phyloP scores from a whole-genome alignment of 2,113 vertebrate genomes.

The Ictidomys tridecemlineatus region DNA sequence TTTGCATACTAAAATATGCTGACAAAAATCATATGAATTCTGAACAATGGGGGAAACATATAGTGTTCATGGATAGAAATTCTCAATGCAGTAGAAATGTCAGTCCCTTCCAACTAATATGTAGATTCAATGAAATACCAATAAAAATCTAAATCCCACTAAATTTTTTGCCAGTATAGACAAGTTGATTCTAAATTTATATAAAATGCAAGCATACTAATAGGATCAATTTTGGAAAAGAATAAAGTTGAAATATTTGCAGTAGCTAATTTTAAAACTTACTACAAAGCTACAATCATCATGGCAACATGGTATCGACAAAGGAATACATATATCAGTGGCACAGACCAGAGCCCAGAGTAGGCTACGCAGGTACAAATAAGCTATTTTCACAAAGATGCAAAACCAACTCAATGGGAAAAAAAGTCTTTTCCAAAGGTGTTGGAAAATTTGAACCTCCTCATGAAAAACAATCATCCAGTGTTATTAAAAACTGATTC shows the following conservation, averaged over 20 bases:
- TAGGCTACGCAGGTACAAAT: not conserved
- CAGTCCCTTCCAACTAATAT: not conserved
- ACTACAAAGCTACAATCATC: not conserved
- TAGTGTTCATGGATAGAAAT: not conserved
- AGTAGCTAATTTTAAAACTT: not conserved
- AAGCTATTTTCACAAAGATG: not conserved
- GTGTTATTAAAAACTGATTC: not conserved
- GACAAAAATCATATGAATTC: not conserved
- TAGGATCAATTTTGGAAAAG: not conserved
- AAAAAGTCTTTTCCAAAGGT: not conserved
- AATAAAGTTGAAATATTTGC: not conserved
- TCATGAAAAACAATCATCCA: not conserved
- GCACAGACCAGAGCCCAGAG: not conserved
- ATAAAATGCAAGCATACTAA: not conserved
- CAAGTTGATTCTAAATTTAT: not conserved
- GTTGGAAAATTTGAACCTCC: not conserved
- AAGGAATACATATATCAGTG: not conserved
- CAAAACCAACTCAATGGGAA: not conserved
- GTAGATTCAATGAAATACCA: not conserved
- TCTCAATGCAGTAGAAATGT: not conserved
- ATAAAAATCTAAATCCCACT: not conserved
- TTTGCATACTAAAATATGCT: not conserved
- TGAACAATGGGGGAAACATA: not conserved
- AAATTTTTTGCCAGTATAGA: not conserved
- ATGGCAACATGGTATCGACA: not conserved